A percentile compares a stretch with the other conserved stretches of the same genome.
Conservation (phyloP, 2,888 invertebrate species). For the Acanthoscelides obtectus region DNA sequence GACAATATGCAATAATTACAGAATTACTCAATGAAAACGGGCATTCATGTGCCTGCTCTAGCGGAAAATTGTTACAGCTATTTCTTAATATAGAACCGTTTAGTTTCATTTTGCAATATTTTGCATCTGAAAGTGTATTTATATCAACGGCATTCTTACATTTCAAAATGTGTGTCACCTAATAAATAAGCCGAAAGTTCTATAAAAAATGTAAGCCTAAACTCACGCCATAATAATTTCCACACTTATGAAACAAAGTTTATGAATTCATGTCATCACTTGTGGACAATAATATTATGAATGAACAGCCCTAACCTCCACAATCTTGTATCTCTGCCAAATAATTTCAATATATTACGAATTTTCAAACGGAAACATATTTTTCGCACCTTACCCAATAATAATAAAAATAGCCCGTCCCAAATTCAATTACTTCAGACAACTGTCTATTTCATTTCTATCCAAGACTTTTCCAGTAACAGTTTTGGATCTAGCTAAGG, state of each 20-base stretch:
- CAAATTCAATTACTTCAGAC: background rate
- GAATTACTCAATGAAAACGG: background rate
- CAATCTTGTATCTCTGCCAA: background rate
- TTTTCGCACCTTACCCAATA: background rate
- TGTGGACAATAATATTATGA: background rate
- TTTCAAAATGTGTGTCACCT: background rate
- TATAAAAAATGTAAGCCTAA: too few species aligned
- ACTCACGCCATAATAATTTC: background rate
- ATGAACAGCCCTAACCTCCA: background rate
- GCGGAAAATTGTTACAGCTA: background rate
- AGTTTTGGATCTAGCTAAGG: background rate
- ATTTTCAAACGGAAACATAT: background rate
- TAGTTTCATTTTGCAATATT: background rate
- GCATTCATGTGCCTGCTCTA: background rate
- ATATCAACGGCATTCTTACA: background rate
- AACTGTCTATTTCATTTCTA: background rate
- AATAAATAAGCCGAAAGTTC: too few species aligned
- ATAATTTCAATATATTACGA: background rate
- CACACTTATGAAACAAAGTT: too few species aligned
- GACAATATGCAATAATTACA: background rate
- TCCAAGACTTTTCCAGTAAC: background rate
- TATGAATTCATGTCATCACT: background rate
- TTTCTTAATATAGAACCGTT: background rate
- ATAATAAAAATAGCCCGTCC: background rate
- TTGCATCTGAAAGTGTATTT: background rate